Evolutionary conservation across 1,140 invertebrate genomes (phyloP), one percentile per base, ranked within the genome.

Genomic region (Tetramorium simillimum): DNA sequence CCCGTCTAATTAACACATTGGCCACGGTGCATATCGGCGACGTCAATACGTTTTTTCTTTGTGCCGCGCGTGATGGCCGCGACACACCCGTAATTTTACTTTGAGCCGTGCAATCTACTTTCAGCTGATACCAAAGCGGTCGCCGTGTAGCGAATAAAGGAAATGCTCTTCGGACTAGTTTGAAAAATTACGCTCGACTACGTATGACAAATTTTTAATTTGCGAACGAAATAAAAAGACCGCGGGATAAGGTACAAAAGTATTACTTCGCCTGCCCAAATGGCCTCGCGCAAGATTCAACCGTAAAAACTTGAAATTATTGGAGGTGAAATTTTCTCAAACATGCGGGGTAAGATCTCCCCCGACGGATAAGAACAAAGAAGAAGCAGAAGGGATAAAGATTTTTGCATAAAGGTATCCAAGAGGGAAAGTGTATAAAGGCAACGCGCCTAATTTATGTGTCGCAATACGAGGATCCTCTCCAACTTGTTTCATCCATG

Each of bases 401-500:
- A 84, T 84, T 73, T 84, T 75, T 82, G 63, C 77, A 81, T 81
- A 70, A 70, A 82, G 16, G 67, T 82, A 73, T 82, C n/a, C 7
- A 21, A 65, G 18, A 10, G 67, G 53, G 28, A 37, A 37, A 84
- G 58, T 75, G 80, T 84, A 75, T 72, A 60, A 56, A 56, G 51
- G n/a, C 24, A 73, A 46, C 65, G 80, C 37, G 53, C 80, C 60
- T 75, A 84, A 84, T 84, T 84, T 84, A 84, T 84, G 53, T 84
- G 80, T 75, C 80, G 69, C 80, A 73, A 84, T 84, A 72, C 80
- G 80, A 75, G 40, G 53, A 84, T 60, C 46, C 28, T 73, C 51
- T 84, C 80, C 40, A 84, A 75, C 69, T 84, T 75, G 69, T 84
- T 84, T 84, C 56, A 84, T 84, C 80, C 80, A 84, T 84, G 80